Base-by-base conservation (phyloP, 2,888 invertebrate species). In the Stegana nigrithorax region DNA sequence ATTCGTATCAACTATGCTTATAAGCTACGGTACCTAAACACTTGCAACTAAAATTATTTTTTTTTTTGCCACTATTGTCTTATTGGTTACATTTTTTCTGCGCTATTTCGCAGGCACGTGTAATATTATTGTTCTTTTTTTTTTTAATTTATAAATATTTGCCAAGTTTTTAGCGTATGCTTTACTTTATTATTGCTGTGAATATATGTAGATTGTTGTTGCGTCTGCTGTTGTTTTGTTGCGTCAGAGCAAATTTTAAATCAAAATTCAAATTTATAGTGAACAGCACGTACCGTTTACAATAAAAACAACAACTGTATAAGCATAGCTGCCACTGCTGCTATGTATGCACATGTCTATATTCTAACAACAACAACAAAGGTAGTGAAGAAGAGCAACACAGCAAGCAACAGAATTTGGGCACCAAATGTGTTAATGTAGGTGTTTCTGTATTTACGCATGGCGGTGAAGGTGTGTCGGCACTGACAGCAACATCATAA, bases 251-350 rank as follows among this genome's bases (percentile, higher is more conserved):
- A 78, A 78, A 78, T 74, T 74, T 70, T 70, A 79, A 72, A 79
- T 78, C 73, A 73, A 78, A n/a, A 75, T 79, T 80, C 71, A 75
- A 75, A 77, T 73, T 77, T 71, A 73, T 73, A 69, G 70, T 67
- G 68, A 83, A 81, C 75, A 83, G 82, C 82, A 81, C 82, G 83
- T 81, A 81, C 76, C 60, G 72, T 68, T 72, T 71, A 72, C 70
- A 70, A 51, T 68, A 68, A 67, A 66, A 68, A 68, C 59, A 65
- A 59, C 53, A 62, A 65, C 50, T 42, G 19, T 63, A 65, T 58
- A 62, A 64, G 61, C 59, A 64, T n/a, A n/a, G n/a, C n/a, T n/a
- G 62, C 65, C 69, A 63, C 66, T 68, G 50, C 62, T n/a, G n/a
- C n/a, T n/a, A n/a, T n/a, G n/a, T n/a, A n/a, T n/a, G n/a, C n/a